Evolutionary conservation across 2,113 vertebrate species (phyloP).

Genomic region (Rhinogobius similis): DNA sequence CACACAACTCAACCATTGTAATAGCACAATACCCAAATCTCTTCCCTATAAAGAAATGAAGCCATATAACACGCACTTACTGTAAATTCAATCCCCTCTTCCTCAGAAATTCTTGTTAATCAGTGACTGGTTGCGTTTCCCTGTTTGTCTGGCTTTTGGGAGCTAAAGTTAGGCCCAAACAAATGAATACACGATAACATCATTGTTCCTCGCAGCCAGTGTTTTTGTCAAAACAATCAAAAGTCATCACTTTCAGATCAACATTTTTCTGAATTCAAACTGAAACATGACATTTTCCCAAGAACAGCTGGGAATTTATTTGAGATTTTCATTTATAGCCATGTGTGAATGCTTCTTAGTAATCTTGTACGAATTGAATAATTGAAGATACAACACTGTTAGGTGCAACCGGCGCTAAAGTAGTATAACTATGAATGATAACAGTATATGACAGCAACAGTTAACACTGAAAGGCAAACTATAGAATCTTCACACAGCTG

Average conservation of each 20-base stretch:
- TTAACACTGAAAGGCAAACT: too few species aligned
- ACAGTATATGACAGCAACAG: too few species aligned
- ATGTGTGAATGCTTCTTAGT: background rate
- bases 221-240: constrained; percentile 1
- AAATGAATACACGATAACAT: background rate
- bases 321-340: background rate
- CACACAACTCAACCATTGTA: background rate
- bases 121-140: constrained; percentile 56
- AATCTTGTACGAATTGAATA: background rate
- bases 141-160: constrained; percentile 26
- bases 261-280: constrained; percentile 26
- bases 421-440: too few species aligned
- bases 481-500: too few species aligned
- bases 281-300: constrained; percentile 4
- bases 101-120: constrained; percentile 43
- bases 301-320: background rate
- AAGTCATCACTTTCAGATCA: constrained; percentile 35
- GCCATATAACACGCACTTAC: constrained; percentile 27
- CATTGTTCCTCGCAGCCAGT: constrained; percentile 6
- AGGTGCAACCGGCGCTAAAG: too few species aligned
- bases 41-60: background rate
- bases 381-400: too few species aligned
- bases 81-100: constrained; percentile 61
- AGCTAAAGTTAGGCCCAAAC: background rate
- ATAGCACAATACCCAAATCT: background rate